A percentile compares a stretch with the other conserved stretches of the same genome.
Evolutionary conservation across 1,140 invertebrate species (phyloP).

Genomic region (Bombus sibiricus): DNA sequence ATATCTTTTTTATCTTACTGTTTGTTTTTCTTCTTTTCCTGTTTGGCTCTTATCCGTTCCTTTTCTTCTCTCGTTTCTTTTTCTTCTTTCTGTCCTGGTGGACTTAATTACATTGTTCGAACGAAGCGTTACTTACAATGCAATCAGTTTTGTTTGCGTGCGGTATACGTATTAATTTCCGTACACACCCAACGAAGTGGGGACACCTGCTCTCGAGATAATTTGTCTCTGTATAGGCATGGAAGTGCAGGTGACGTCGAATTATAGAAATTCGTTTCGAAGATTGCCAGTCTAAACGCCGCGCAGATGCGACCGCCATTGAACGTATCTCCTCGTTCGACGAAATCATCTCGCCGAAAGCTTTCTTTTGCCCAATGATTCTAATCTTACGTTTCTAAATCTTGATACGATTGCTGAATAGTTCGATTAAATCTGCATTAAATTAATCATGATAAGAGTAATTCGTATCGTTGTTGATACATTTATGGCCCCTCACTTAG

Average conservation of each 20-base stretch:
- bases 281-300: constrained; percentile 5
- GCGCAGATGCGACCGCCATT: background rate
- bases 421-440: background rate
- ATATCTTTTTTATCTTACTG: background rate
- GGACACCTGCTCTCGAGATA: constrained; percentile 60
- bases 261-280: constrained; percentile 62
- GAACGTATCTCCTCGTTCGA: background rate
- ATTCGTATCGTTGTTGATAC: background rate
- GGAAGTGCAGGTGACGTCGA: constrained; percentile 55
- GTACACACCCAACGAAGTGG: constrained; percentile 12
- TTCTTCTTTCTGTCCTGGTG: background rate
- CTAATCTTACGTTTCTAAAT: background rate
- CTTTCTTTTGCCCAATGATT: background rate
- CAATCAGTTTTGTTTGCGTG: constrained; percentile 63
- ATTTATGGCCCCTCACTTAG: background rate
- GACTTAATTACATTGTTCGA: constrained; percentile 47
- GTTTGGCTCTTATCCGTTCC: too few species aligned
- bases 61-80: background rate
- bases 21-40: too few species aligned
- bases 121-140: constrained; percentile 30
- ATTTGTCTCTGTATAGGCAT: constrained; percentile 46
- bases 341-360: background rate
- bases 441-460: background rate
- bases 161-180: constrained; percentile 54
- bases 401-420: background rate